Base-by-base conservation (phyloP, 2,888 invertebrate species). In the Omphaloscelis lunosa region DNA sequence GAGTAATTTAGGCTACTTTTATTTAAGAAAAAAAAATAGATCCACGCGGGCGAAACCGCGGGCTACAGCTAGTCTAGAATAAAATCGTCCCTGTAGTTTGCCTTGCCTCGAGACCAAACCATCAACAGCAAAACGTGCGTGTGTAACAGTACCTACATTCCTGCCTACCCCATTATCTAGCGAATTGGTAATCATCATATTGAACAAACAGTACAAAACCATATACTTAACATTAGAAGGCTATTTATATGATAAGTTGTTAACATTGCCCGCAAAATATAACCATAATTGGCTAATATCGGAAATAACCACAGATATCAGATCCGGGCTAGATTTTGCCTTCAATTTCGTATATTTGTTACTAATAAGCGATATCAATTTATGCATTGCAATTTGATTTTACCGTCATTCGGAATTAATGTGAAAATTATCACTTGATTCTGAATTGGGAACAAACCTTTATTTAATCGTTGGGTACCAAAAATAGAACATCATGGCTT, bases 311-410 rank as follows among this genome's bases (percentile, higher is more conserved):
- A 5, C 83, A 56, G 53, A 62, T 66, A 82, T 69, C 71, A 29
- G 61, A 56, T 65, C 45, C n/a, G 7, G 39, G 23, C 62, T 23
- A 41, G 41, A 75, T 82, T 72, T 48, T 61, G 65, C 59, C 34
- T 51, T 29, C 27, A 41, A 78, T 75, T 69, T 66, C 48, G 20
- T 11, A 23, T 65, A 72, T 81, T 75, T 59, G 73, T 61, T 61
- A 67, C 61, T 73, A 77, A 74, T 65, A 63, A 58, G 63, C 58
- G 12, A 69, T 72, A 78, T 82, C 76, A 69, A 80, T 85, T 29
- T 56, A 63, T 71, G 59, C 71, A 68, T 58, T 72, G 62, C 29
- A 63, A 74, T 82, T 85, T 62, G 63, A 61, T 65, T 72, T 69
- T 65, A 41, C 12, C 41, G 17, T 72, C 80, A 69, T 69, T 48